These are phyloP conservation scores for Chrysolina oricalcia DNA, from an alignment of 2,888 invertebrate genomes.

Conservation along the genomic window DNA sequence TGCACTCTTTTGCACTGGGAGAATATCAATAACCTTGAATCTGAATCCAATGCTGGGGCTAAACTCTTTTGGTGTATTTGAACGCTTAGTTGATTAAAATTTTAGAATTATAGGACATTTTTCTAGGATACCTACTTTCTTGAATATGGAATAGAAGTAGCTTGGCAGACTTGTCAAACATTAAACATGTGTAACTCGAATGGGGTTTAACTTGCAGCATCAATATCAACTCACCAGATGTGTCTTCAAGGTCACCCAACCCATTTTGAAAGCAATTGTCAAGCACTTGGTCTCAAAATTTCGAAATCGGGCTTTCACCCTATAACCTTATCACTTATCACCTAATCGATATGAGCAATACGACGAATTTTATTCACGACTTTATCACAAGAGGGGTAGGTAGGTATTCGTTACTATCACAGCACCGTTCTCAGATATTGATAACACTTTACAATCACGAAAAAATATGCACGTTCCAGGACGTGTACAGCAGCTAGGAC, in stretches of 20 bases:
- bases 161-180: too few species aligned
- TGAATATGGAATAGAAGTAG: too few species aligned
- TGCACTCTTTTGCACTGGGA: too few species aligned
- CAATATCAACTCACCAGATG: conserved; percentile 73
- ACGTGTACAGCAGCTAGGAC: conserved; percentile 62
- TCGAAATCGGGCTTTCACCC: conserved; percentile 29
- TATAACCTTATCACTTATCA: conserved; percentile 32
- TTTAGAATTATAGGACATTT: too few species aligned
- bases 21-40: too few species aligned
- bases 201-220: not conserved
- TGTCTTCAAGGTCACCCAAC: conserved; percentile 75
- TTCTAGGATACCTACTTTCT: too few species aligned
- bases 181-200: too few species aligned
- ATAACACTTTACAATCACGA: conserved; percentile 3
- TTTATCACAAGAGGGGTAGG: conserved; percentile 49
- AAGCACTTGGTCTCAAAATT: conserved; percentile 16
- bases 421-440: conserved; percentile 41
- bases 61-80: too few species aligned
- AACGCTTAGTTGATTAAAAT: too few species aligned
- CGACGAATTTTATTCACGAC: conserved; percentile 27
- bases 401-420: conserved; percentile 49
- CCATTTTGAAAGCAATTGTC: conserved; percentile 69
- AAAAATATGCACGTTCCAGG: conserved; percentile 37
- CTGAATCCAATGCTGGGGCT: too few species aligned
- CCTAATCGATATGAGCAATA: not conserved